Evolutionary conservation across 1,140 invertebrate genomes (phyloP).

Genomic region (Theocolax elegans): DNA sequence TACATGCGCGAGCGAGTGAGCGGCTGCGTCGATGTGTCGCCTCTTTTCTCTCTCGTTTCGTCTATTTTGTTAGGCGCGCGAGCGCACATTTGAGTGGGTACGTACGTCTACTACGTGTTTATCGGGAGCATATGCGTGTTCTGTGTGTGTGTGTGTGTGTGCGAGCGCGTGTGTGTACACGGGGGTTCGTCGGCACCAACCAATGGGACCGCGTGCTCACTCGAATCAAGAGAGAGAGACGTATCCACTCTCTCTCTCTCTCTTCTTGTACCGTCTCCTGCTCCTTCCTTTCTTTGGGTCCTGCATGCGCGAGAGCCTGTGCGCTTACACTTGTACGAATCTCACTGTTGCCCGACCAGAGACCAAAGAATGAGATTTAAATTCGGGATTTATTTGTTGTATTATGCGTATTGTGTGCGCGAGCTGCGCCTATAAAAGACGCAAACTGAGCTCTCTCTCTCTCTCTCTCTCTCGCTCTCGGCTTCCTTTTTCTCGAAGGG

Average conservation of each 20-base stretch:
- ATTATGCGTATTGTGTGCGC: not conserved
- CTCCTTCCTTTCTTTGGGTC: too few species aligned
- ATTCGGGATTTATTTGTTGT: conserved; percentile 26
- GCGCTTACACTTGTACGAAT: too few species aligned
- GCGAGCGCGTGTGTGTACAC: not conserved
- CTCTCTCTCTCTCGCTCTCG: not conserved
- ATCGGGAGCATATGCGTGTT: too few species aligned
- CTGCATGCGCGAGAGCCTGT: too few species aligned
- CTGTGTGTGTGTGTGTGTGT: not conserved
- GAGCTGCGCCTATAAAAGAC: conserved; percentile 10
- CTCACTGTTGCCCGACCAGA: too few species aligned
- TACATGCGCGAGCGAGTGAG: not conserved
- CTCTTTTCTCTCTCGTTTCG: too few species aligned
- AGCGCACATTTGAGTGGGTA: too few species aligned
- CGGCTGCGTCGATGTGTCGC: too few species aligned
- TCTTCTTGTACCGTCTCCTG: too few species aligned
- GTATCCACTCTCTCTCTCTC: conserved; percentile 28
- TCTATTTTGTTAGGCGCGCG: too few species aligned
- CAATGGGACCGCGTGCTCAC: conserved; percentile 15
- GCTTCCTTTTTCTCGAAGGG: conserved; percentile 9
- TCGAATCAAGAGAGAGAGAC: not conserved
- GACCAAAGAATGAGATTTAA: conserved; percentile 20
- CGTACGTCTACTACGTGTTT: too few species aligned
- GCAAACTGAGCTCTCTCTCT: conserved; percentile 26
- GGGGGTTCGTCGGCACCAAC: conserved; percentile 9